Base-by-base conservation (phyloP, 1,140 invertebrate genomes). In the Neodiprion virginianus region DNA sequence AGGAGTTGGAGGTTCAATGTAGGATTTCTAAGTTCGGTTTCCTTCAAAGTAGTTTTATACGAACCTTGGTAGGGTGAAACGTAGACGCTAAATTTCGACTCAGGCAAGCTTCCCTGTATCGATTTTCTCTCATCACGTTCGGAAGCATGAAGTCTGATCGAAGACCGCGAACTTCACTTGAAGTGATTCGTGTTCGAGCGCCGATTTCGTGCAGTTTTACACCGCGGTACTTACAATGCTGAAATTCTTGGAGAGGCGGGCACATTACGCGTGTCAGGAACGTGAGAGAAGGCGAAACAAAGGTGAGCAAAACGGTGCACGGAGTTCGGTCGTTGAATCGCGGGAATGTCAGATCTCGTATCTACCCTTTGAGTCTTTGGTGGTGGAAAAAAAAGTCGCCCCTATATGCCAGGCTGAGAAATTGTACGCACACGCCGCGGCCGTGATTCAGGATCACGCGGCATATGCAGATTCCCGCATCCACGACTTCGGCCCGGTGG, bases 381-480 rank as follows among this genome's bases (percentile, higher is more conserved):
- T 17, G 11, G 11, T 17, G 11, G 53, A 61, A 61, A 61, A 61
- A 61, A 61, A 17, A 61, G 8, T 61, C 53, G n/a, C 53, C 53
- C 53, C 53, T 61, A 61, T 61, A 61, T 14, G 53, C 7, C 28
- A 40, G 28, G 28, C 28, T 40, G 28, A 40, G 28, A 40, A 40
- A 40, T 40, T 40, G 28, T 61, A 61, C 53, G 53, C 8, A 17
- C 53, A 40, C n/a, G 4, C 8, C 8, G 4, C 4, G 53, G 53
- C 11, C 11, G n/a, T 61, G n/a, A 61, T 61, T 61, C 53, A 17
- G n/a, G n/a, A 14, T 61, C 11, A 61, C 28, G 28, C 28, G 5
- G 28, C 28, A 61, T 61, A 61, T 61, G 53, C 53, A 61, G 53
- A 61, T 61, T 61, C 53, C 53, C 53, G 53, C 53, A 61, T 61